Evolutionary conservation across 2,113 vertebrate species (phyloP), one percentile per base, ranked within the genome.

Genomic region (Gymnobelideus leadbeateri): DNA sequence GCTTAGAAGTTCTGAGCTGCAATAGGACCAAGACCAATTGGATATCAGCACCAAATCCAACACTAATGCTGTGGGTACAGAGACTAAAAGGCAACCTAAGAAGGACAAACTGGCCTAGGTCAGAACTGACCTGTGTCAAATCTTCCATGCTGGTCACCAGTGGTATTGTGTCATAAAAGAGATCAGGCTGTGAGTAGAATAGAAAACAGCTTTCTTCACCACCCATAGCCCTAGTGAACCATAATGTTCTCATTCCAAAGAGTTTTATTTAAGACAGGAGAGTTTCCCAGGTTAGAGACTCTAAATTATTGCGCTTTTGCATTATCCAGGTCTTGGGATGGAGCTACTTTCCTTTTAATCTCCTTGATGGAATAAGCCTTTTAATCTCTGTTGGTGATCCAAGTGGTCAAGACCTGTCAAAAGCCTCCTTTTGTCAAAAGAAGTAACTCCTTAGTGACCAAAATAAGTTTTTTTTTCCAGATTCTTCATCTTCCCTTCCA

Each of bases 241-340:
- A 84, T 23, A 84, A 84, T 84, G n/a, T 6, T 84, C 5, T 43
- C 68, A 23, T 23, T 84, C 19, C 68, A 84, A 43, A 84, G 68
- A 84, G 10, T 11, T 43, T 6, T 50, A 21, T 91, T 43, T 5
- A 89, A 37, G 51, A 8, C 0, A 26, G 77, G 53, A 37, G 26
- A 28, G 14, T 93, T 50, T n/a, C 37, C 4, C 3, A 2, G 5
- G 47, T 4, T 0, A 0, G 61, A 92, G 14, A 47, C 46, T 14
- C 53, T 47, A 84, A 28, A 7, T 57, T 24, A 0, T 37, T 51
- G 47, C 12, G n/a, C 53, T 93, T 24, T 8, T 84, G 16, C 46
- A 47, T 43, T 19, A 94, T 12, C 9, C 6, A 28, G 21, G 37
- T 24, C 51, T 84, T 49, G 89, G 28, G 61, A 84, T 46, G 19